Evolutionary conservation across 2,113 vertebrate species (phyloP).

Genomic region (Anhinga anhinga): DNA sequence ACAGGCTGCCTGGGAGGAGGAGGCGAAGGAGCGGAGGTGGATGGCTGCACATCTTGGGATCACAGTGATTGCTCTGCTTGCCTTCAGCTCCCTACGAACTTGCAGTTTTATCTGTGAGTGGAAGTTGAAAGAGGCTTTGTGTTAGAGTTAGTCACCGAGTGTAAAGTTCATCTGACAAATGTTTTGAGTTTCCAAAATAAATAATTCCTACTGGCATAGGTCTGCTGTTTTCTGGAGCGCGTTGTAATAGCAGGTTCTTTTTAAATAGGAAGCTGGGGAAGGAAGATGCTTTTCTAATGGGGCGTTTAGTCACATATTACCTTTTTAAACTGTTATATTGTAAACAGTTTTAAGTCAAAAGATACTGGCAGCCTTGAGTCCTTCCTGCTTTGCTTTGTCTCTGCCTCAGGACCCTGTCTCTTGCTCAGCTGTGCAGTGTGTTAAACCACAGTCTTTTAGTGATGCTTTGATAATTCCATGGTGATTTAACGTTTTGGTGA

Average conservation of each 20-base stretch:
- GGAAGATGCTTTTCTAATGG: not conserved
- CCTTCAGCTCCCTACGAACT: not conserved
- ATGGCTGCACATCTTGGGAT: not conserved
- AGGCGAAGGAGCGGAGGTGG: fast-evolving
- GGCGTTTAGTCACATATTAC: fast-evolving
- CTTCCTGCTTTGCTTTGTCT: not conserved
- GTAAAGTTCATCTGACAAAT: not conserved
- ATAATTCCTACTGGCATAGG: not conserved
- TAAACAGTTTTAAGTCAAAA: not conserved
- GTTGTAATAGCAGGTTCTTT: not conserved
- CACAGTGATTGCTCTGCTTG: fast-evolving
- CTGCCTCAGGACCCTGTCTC: not conserved
- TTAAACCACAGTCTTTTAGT: not conserved
- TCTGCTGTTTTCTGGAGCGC: not conserved
- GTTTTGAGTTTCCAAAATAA: not conserved
- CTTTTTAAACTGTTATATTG: not conserved
- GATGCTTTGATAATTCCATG: not conserved
- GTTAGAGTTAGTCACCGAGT: not conserved
- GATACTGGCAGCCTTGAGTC: not conserved
- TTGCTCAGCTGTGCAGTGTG: not conserved
- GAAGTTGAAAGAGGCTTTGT: not conserved
- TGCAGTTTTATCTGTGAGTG: not conserved
- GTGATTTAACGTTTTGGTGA: not conserved
- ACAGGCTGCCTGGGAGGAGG: not conserved
- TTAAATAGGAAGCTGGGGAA: not conserved